A percentile compares a stretch with the other conserved stretches of the same genome.
phyloP scores from a whole-genome alignment of 2,797 vertebrate genomes.

The Mormyrops attenuatus region DNA sequence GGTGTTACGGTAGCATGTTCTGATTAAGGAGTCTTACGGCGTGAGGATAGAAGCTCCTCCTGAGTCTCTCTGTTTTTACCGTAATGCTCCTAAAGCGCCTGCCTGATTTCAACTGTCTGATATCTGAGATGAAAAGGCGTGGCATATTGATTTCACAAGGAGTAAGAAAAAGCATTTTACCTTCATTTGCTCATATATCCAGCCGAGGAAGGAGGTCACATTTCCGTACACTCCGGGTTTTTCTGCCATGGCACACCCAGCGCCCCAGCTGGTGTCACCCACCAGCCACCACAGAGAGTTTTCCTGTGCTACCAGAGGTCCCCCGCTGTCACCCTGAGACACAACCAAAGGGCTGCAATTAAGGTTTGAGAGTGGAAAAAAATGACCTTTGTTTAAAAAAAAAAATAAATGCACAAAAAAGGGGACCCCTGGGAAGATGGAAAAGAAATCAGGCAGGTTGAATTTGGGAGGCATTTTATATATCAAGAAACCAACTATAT shows the following conservation, averaged over 20 bases:
- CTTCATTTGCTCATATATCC: conserved; percentile 80
- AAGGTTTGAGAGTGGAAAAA: not conserved
- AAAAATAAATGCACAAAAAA: not conserved
- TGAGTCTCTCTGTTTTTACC: too few species aligned
- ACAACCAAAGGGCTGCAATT: not conserved
- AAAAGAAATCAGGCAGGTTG: not conserved
- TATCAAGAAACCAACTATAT: not conserved
- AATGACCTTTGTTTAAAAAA: not conserved
- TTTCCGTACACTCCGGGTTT: conserved; percentile 74
- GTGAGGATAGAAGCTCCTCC: too few species aligned
- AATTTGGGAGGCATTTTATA: not conserved
- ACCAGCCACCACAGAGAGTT: conserved; percentile 73
- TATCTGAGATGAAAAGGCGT: not conserved
- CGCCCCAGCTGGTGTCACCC: conserved; percentile 72
- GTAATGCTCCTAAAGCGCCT: too few species aligned
- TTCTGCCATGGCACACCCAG: conserved; percentile 54
- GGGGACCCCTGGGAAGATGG: not conserved
- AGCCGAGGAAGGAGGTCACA: conserved; percentile 64
- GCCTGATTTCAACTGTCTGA: too few species aligned
- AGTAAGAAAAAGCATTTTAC: conserved; percentile 46
- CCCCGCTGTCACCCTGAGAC: conserved; percentile 69
- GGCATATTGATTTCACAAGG: not conserved
- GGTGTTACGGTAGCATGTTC: too few species aligned
- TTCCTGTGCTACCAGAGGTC: conserved; percentile 67
- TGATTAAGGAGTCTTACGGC: too few species aligned